Evolutionary conservation across 1,140 invertebrate genomes (phyloP).

Genomic region (Apis laboriosa): DNA sequence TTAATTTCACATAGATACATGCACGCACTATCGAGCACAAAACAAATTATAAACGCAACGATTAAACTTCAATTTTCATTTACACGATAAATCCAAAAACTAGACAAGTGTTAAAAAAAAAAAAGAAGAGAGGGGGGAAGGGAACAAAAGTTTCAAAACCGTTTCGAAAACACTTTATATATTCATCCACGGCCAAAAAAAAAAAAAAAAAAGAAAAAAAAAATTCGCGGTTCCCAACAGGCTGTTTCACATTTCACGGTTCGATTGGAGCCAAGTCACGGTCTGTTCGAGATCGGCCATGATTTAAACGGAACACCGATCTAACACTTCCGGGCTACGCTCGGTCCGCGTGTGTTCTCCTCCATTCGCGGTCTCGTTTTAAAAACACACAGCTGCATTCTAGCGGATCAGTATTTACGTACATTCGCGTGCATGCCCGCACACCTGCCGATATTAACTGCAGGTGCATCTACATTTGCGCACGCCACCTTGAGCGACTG

Average conservation of each 20-base stretch:
- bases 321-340: background rate
- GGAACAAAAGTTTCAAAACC: too few relatives aligned
- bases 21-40: too few relatives aligned
- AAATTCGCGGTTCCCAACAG: background rate
- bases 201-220: too few relatives aligned
- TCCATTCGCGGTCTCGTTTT: background rate
- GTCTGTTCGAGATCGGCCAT: background rate
- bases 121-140: too few relatives aligned
- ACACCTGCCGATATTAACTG: constrained; percentile 3
- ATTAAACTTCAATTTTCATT: too few relatives aligned
- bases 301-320: background rate
- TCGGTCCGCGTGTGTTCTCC: constrained; percentile 5
- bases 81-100: too few relatives aligned
- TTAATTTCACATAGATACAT: too few relatives aligned
- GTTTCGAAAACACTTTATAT: too few relatives aligned
- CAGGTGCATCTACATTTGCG: constrained; percentile 25
- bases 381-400: constrained; percentile 27
- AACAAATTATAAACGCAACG: too few relatives aligned
- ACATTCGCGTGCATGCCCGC: constrained; percentile 15
- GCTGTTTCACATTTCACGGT: background rate
- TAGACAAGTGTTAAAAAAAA: too few relatives aligned
- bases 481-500: constrained; percentile 39
- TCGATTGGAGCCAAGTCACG: background rate
- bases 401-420: background rate
- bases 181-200: too few relatives aligned